Evolutionary conservation across 2,888 invertebrate genomes (phyloP).

Genomic region (Carpatolechia fugitivella): DNA sequence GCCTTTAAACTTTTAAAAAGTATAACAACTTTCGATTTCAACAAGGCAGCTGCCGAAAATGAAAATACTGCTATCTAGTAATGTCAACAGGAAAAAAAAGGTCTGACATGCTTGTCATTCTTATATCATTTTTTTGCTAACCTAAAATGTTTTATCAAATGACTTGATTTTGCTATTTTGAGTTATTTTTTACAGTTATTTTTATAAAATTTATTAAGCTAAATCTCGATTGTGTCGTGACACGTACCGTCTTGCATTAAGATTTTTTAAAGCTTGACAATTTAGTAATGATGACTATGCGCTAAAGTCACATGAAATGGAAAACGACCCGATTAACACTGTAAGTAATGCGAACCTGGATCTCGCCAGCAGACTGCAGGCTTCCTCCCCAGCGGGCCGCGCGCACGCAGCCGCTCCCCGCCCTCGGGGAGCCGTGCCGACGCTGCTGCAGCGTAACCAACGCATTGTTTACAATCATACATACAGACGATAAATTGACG

Average conservation of each 20-base stretch:
- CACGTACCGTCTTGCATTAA: slow-evolving; percentile 49
- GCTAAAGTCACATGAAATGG: slow-evolving; percentile 69
- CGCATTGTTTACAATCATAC: slow-evolving; percentile 6
- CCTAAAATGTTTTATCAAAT: slow-evolving; percentile 80
- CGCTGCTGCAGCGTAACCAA: slow-evolving; percentile 1
- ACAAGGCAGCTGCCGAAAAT: slow-evolving; percentile 67
- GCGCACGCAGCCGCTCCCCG: no score
- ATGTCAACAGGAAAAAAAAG: slow-evolving; percentile 78
- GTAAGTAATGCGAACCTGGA: slow-evolving; percentile 51
- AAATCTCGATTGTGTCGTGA: slow-evolving; percentile 74
- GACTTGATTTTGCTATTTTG: slow-evolving; percentile 74
- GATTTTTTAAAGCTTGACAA: slow-evolving; percentile 62
- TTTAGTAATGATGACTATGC: slow-evolving; percentile 69
- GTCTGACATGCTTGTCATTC: slow-evolving; percentile 76
- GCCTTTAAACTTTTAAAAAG: slow-evolving; percentile 34
- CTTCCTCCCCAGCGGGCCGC: no score
- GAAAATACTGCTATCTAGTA: slow-evolving; percentile 73
- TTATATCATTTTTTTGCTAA: slow-evolving; percentile 77
- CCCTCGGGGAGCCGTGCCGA: not conserved
- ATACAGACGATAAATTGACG: not conserved
- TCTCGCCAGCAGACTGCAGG: not conserved
- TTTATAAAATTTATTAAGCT: slow-evolving; percentile 68
- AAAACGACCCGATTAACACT: slow-evolving; percentile 76
- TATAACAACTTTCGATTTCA: slow-evolving; percentile 52
- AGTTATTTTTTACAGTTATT: slow-evolving; percentile 71